Evolutionary conservation across 2,113 vertebrate species (phyloP).

Genomic region (Ochotona curzoniae): DNA sequence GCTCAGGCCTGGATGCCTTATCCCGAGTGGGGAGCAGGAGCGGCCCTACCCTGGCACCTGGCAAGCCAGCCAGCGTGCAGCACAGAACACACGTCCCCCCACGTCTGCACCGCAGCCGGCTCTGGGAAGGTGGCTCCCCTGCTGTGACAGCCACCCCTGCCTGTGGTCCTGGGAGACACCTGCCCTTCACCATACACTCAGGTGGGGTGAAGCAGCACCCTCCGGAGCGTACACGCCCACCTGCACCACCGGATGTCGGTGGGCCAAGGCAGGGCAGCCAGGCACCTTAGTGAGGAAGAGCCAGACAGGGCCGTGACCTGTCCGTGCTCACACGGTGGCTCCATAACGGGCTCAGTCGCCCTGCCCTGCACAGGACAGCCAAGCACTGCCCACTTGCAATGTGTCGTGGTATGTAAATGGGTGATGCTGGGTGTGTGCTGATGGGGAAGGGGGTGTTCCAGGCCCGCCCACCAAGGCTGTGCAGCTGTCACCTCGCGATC

Average conservation of each 20-base stretch:
- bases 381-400: background rate
- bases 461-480: background rate
- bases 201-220: background rate
- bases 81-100: background rate
- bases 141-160: background rate
- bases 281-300: background rate
- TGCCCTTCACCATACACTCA: background rate
- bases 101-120: background rate
- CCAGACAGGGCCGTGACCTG: background rate
- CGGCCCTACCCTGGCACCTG: background rate
- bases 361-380: background rate
- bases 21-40: background rate
- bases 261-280: background rate
- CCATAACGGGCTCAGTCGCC: background rate
- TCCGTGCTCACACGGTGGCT: background rate
- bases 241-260: background rate
- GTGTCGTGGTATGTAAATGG: fast-evolving
- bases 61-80: no score
- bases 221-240: background rate
- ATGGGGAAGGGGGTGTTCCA: no score
- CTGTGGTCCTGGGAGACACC: no score
- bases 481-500: background rate
- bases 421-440: no score
- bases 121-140: background rate
- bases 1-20: background rate